A percentile compares a stretch with the other conserved stretches of the same genome.
Conservation (phyloP, 2,797 vertebrate genomes). For the Pipistrellus pygmaeus region DNA sequence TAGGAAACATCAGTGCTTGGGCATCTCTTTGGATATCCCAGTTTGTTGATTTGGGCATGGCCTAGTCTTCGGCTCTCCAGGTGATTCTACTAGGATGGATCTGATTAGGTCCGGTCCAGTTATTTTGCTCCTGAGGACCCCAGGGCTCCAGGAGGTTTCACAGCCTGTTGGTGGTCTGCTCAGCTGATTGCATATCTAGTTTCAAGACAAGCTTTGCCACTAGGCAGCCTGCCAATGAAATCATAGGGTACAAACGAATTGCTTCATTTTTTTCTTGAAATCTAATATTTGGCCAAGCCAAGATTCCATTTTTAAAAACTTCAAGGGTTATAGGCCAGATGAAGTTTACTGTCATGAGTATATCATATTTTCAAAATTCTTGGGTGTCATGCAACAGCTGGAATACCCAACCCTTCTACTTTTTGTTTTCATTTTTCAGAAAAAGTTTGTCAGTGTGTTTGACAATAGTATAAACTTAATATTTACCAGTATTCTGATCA, state of each 20-base stretch:
- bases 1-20: not conserved
- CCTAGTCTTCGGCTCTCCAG: not conserved
- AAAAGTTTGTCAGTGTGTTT: not conserved
- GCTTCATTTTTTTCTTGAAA: not conserved
- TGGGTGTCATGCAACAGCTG: not conserved
- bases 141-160: not conserved
- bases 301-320: constrained; percentile 9
- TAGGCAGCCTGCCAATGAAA: not conserved
- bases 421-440: not conserved
- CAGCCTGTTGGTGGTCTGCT: not conserved
- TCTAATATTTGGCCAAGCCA: constrained; percentile 27
- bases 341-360: not conserved
- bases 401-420: not conserved
- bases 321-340: not conserved
- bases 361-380: constrained; percentile 5
- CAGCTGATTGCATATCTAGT: not conserved
- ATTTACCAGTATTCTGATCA: constrained; percentile 34
- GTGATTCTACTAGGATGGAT: not conserved
- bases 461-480: not conserved
- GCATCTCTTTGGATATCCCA: not conserved
- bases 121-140: not conserved
- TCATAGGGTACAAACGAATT: not conserved
- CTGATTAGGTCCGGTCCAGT: not conserved
- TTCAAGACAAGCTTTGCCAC: not conserved
- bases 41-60: not conserved